These are phyloP conservation scores for Ptilodon capucinus DNA, from an alignment of 2,888 invertebrate species.

Conservation along the genomic window DNA sequence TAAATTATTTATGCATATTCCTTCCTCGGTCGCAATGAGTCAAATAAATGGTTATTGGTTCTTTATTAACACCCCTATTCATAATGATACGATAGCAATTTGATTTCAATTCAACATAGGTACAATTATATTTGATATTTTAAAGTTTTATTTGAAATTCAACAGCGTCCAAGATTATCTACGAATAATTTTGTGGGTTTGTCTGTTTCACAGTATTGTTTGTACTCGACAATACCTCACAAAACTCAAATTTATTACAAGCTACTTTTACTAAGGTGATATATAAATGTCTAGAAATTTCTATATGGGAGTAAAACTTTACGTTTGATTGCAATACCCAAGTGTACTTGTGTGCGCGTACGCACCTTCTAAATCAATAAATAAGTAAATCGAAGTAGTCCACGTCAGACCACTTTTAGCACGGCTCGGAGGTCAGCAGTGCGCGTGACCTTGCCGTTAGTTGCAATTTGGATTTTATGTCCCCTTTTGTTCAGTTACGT, in stretches of 20 bases:
- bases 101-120: too few relatives aligned
- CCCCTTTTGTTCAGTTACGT: constrained; percentile 54
- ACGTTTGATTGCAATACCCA: too few relatives aligned
- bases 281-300: too few relatives aligned
- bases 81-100: background rate
- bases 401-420: constrained; percentile 43
- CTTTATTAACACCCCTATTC: background rate
- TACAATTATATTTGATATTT: too few relatives aligned
- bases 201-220: too few relatives aligned
- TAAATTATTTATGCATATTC: background rate
- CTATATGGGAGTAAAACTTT: too few relatives aligned
- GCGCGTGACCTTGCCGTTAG: constrained; percentile 40
- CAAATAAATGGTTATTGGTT: background rate
- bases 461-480: constrained; percentile 53
- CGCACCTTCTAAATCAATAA: constrained; percentile 22
- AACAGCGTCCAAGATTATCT: too few relatives aligned
- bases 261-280: too few relatives aligned
- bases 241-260: too few relatives aligned
- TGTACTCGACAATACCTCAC: too few relatives aligned
- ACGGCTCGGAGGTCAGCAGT: constrained; percentile 40
- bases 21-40: constrained; percentile 1
- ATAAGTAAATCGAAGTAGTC: constrained; percentile 32
- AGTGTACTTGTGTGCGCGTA: constrained; percentile 5
- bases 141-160: too few relatives aligned
- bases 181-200: too few relatives aligned